phyloP scores from a whole-genome alignment of 2,113 vertebrate genomes.

The Nycticebus coucang region DNA sequence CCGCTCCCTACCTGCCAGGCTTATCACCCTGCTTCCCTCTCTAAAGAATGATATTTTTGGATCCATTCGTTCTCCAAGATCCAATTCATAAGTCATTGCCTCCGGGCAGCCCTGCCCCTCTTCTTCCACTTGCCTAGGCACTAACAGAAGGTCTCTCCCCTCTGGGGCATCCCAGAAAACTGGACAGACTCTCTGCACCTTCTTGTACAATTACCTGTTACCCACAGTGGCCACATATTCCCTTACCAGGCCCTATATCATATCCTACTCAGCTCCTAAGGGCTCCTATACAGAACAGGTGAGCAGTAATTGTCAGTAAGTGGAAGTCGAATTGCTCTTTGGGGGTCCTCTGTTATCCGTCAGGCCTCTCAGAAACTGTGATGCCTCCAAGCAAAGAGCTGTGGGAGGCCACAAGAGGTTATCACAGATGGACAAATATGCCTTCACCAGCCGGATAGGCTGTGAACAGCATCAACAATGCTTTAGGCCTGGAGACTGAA shows the following conservation, averaged over 20 bases:
- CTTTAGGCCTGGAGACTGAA: background rate
- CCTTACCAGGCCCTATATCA: background rate
- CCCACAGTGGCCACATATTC: background rate
- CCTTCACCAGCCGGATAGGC: background rate
- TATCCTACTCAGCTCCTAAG: background rate
- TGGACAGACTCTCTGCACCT: accelerated
- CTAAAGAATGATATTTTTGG: background rate
- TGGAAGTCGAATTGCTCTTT: background rate
- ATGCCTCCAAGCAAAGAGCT: background rate
- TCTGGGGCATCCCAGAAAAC: background rate
- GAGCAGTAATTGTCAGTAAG: background rate
- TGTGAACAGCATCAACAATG: background rate
- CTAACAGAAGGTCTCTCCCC: background rate
- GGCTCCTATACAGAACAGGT: background rate
- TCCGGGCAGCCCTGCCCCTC: background rate
- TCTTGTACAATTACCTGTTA: background rate
- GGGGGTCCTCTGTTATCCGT: background rate
- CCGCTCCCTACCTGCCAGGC: too few relatives aligned
- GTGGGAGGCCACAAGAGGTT: background rate
- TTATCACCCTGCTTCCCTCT: background rate
- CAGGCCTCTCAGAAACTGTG: constrained; percentile 25
- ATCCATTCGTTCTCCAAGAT: background rate
- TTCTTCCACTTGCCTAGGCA: background rate
- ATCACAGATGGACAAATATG: background rate
- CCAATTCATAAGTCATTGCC: background rate